These are phyloP conservation scores for Pelochelys cantorii DNA, from an alignment of 2,797 vertebrate species.

Conservation along the genomic window DNA sequence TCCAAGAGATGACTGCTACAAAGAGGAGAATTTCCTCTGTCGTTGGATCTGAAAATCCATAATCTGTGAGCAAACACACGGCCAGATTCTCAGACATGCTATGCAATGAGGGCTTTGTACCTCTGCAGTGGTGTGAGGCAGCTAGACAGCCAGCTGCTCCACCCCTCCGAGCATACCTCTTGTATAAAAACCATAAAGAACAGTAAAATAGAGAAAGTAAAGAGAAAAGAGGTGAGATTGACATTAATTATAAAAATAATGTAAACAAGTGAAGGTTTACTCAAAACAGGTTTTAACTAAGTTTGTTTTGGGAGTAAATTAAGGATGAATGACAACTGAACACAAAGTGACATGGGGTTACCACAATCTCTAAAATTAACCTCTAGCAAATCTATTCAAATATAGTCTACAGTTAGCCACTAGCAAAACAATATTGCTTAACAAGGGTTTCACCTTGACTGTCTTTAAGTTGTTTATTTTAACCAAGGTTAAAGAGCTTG, in stretches of 20 bases:
- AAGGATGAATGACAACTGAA: background rate
- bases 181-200: background rate
- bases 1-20: background rate
- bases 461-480: background rate
- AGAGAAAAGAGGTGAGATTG: background rate
- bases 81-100: background rate
- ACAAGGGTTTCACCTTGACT: background rate
- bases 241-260: background rate
- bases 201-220: background rate
- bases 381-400: background rate
- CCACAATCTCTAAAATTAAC: background rate
- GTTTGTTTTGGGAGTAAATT: background rate
- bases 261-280: background rate
- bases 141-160: background rate
- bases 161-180: background rate
- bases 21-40: background rate
- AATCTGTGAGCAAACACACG: background rate
- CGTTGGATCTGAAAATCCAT: background rate
- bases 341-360: background rate
- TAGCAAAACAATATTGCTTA: background rate
- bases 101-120: background rate
- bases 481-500: background rate
- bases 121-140: background rate
- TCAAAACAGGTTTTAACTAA: background rate
- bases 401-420: background rate